Evolutionary conservation across 1,140 invertebrate species (phyloP), one percentile per base, ranked within the genome.

Genomic region (Mamestra configurata): DNA sequence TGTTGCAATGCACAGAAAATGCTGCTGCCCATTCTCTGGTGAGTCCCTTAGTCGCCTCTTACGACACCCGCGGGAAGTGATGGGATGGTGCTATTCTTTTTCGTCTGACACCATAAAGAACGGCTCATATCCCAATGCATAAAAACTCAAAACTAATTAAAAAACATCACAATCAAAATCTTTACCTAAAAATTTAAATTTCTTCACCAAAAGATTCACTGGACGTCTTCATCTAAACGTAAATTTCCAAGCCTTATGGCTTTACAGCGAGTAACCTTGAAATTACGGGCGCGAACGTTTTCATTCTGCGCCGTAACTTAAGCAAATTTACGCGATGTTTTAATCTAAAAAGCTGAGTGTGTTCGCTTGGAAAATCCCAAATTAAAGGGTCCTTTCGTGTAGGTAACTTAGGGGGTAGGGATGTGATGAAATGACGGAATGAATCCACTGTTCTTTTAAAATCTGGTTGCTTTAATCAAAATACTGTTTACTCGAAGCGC

Each of bases 251-350:
- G 20, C 8, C 20, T 46, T 37, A 51, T 35, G 35, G 22, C 51
- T 49, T 70, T 35, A 77, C n/a, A 61, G 53, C 24, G 24, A 53
- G 57, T 82, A 82, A 59, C 80, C 82, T 81, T 84, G 76, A 81
- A 84, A 79, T 80, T 77, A 84, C 70, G 79, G 75, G 59, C 71
- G 79, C 66, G 61, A 84, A 84, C 82, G 75, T 84, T 83, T 81
- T 78, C 85, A 84, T 84, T 84, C 79, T 53, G 37, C n/a, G 49
- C 22, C 83, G 83, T 86, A 84, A 84, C 78, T 81, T 83, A 83
- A 80, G 53, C 46, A 64, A 85, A 85, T 85, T 83, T 85, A 85
- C 84, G 81, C 55, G 46, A 86, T 84, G 85, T 83, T 82, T 86
- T 86, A 86, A 86, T 86, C 79, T 84, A 82, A 84, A 83, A 84